Evolutionary conservation across 2,888 invertebrate genomes (phyloP), one percentile per base, ranked within the genome.

Genomic region (Drosophila emarginata): DNA sequence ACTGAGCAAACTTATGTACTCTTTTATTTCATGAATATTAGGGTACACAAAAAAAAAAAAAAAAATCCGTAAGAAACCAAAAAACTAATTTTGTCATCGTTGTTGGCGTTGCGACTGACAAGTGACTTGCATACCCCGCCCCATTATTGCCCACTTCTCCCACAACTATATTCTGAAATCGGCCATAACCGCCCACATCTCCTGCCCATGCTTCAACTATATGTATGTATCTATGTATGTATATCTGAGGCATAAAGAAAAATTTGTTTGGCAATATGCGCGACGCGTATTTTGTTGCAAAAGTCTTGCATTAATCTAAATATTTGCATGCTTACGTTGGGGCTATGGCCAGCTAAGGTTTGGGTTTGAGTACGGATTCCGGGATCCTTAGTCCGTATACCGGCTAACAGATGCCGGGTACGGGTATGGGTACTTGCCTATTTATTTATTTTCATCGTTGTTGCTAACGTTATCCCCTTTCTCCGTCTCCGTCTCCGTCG

Each of bases 241-340:
- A 45, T 45, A 45, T 45, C 21, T 45, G 45, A 54, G 72, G 83
- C 79, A 82, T 82, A 82, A 82, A 82, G 80, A 82, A 72, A 82
- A 82, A 82, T 78, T 85, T 76, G 76, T 86, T 86, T 85, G 80
- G 82, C 86, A 82, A 82, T 82, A 82, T 82, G 83, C 82, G 86
- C 83, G 83, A 50, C 86, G 86, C 82, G 82, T 83, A 83, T 83
- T 83, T 83, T 86, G 82, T 86, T 83, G 86, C 86, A 80, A 83
- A 83, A 86, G 83, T 83, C 80, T 83, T 83, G 82, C 82, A 83
- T 83, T 83, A 83, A 83, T 83, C 82, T 83, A 86, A 83, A 83
- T 86, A 83, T 83, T 83, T 83, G 86, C 82, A 86, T 86, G 82
- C 86, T 83, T 77, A 70, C 75, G 66, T 57, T 70, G 37, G 37